A percentile compares a stretch with the other conserved stretches of the same genome.
Evolutionary conservation across 2,888 invertebrate species (phyloP).

Genomic region (Melinaea marsaeus): DNA sequence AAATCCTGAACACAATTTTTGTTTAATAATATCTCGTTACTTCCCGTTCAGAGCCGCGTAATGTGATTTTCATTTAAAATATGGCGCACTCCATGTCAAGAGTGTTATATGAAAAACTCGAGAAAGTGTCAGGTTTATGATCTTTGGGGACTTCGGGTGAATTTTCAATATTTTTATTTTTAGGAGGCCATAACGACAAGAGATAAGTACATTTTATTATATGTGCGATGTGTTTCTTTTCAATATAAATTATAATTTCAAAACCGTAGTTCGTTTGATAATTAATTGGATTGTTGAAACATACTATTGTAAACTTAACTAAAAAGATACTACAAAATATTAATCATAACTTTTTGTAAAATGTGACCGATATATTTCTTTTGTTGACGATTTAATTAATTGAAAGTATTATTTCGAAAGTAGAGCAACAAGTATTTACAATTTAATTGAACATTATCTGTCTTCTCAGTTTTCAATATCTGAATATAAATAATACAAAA

Average conservation of each 20-base stretch:
- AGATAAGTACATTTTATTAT: too few relatives aligned
- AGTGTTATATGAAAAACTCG: conserved; percentile 18
- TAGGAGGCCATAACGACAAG: background rate
- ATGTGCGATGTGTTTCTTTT: too few relatives aligned
- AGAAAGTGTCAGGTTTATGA: conserved; percentile 20
- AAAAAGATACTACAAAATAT: too few relatives aligned
- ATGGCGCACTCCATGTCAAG: conserved; percentile 17
- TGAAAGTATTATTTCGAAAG: too few relatives aligned
- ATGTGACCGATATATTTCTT: too few relatives aligned
- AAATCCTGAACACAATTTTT: background rate
- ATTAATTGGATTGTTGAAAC: too few relatives aligned
- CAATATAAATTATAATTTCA: too few relatives aligned
- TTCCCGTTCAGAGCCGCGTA: conserved; percentile 19
- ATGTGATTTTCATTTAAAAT: conserved; percentile 24
- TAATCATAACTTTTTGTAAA: too few relatives aligned
- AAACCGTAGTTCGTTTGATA: too few relatives aligned
- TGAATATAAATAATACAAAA: background rate
- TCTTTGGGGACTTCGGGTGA: conserved; percentile 14
- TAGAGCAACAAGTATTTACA: too few relatives aligned
- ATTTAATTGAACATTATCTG: background rate
- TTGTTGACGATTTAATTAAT: too few relatives aligned
- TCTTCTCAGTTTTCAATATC: background rate
- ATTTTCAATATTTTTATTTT: conserved; percentile 18
- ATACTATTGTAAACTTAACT: too few relatives aligned
- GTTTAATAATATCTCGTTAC: conserved; percentile 23